Percentiles rank a stretch among this genome's conserved stretches.
Conservation (phyloP, 2,797 vertebrate species). For the Brachymystax lenok region DNA sequence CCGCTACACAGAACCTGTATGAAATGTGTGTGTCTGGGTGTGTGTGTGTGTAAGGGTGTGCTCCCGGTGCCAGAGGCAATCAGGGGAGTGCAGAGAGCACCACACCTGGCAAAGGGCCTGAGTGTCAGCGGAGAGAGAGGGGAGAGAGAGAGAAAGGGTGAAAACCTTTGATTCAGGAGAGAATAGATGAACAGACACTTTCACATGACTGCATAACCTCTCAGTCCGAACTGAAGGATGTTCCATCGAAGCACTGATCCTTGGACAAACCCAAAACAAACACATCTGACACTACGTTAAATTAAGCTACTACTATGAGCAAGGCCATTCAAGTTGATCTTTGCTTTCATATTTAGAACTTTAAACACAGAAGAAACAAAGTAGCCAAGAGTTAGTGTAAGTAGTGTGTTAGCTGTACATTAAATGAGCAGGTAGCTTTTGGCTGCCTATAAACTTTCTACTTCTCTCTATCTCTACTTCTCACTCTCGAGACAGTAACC, state of each 20-base stretch:
- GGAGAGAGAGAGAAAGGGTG: not conserved
- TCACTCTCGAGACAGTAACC: too few species aligned
- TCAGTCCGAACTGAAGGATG: not conserved
- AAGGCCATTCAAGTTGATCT: not conserved
- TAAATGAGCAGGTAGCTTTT: too few species aligned
- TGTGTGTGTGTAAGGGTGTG: not conserved
- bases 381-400: too few species aligned
- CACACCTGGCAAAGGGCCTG: not conserved
- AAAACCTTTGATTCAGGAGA: too few species aligned
- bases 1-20: constrained; percentile 12
- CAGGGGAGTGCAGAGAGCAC: constrained; percentile 1
- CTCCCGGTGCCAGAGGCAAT: constrained; percentile 30
- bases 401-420: too few species aligned
- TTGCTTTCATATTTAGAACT: not conserved
- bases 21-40: not conserved
- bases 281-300: not conserved
- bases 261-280: not conserved
- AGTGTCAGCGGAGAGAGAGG: not conserved
- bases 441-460: too few species aligned
- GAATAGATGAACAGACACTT: not conserved
- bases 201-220: not conserved
- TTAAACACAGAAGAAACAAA: not conserved
- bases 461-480: too few species aligned
- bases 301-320: not conserved
- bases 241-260: constrained; percentile 2